Percentiles rank a stretch among this genome's conserved stretches.
phyloP scores from a whole-genome alignment of 1,140 invertebrate species.

The Pachypeltis micranthus region DNA sequence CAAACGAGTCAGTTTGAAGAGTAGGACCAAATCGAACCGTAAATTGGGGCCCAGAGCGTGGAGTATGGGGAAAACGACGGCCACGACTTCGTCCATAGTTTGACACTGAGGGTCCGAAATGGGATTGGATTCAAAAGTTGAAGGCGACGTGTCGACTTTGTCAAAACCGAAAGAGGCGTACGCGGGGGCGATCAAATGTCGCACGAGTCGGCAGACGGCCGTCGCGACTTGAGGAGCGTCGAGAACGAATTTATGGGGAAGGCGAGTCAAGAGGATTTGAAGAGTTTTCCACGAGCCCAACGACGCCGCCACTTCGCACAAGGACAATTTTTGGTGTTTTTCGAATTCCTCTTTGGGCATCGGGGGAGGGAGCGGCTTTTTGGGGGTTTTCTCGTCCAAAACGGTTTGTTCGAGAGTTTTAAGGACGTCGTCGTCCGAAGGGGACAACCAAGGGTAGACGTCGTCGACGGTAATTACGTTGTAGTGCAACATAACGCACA shows the following conservation, averaged over 20 bases:
- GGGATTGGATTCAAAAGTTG: not conserved
- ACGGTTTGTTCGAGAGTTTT: constrained; percentile 72
- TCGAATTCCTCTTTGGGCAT: constrained; percentile 53
- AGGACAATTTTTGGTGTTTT: constrained; percentile 85
- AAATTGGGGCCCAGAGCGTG: constrained; percentile 46
- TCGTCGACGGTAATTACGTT: constrained; percentile 72
- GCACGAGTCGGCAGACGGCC: constrained; percentile 67
- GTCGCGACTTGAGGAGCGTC: constrained; percentile 66
- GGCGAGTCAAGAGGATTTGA: constrained; percentile 56
- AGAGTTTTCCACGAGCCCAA: constrained; percentile 86
- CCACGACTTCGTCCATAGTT: constrained; percentile 38
- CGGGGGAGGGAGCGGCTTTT: constrained; percentile 1
- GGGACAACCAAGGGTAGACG: constrained; percentile 72
- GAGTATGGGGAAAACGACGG: constrained; percentile 42
- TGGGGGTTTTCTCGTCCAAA: constrained; percentile 47
- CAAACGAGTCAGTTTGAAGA: constrained; percentile 30
- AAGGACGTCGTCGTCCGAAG: constrained; percentile 68
- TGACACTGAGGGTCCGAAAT: constrained; percentile 28
- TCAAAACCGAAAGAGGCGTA: constrained; percentile 44
- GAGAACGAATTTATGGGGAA: constrained; percentile 71
- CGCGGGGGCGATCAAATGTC: constrained; percentile 74
- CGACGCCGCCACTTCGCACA: constrained; percentile 76
- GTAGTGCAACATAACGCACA: constrained; percentile 81
- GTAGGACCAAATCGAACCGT: constrained; percentile 42
- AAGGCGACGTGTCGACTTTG: not conserved